A percentile compares a stretch with the other conserved stretches of the same genome.
Evolutionary conservation across 1,140 invertebrate species (phyloP).

Genomic region (Leucophenga varia): DNA sequence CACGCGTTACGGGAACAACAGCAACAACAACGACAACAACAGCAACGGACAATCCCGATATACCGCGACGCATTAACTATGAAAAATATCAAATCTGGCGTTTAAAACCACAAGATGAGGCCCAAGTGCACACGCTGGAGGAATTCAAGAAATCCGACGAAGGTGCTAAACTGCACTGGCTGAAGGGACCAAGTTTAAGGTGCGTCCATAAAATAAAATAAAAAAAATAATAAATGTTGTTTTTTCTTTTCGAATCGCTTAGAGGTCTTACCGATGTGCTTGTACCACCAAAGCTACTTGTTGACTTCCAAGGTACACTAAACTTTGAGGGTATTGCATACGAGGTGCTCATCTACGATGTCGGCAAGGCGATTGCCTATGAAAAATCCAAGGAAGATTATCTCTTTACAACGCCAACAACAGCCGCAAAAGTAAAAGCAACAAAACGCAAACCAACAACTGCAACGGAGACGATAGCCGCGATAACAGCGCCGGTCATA

Average conservation of each 20-base stretch:
- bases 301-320: slow-evolving; percentile 66
- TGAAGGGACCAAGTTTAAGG: slow-evolving; percentile 50
- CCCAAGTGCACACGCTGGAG: slow-evolving; percentile 37
- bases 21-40: slow-evolving; percentile 22
- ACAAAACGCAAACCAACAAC: slow-evolving; percentile 17
- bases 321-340: slow-evolving; percentile 66
- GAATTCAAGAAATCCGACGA: slow-evolving; percentile 44
- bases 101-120: slow-evolving; percentile 39
- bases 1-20: slow-evolving; percentile 18
- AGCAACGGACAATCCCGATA: slow-evolving; percentile 19
- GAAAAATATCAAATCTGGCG: slow-evolving; percentile 55
- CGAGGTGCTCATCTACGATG: slow-evolving; percentile 70
- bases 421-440: too few species aligned
- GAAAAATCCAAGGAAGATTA: slow-evolving; percentile 56
- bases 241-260: slow-evolving; percentile 3
- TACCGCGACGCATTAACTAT: slow-evolving; percentile 33
- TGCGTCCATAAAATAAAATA: slow-evolving; percentile 13
- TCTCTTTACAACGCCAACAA: slow-evolving; percentile 23
- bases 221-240: too few species aligned
- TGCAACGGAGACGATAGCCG: background rate
- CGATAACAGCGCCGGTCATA: slow-evolving; percentile 11
- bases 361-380: slow-evolving; percentile 68
- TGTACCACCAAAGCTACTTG: slow-evolving; percentile 65
- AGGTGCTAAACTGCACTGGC: slow-evolving; percentile 49
- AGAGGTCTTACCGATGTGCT: slow-evolving; percentile 72